Base-by-base conservation (phyloP, 2,797 vertebrate species). In the Crotalus adamanteus region DNA sequence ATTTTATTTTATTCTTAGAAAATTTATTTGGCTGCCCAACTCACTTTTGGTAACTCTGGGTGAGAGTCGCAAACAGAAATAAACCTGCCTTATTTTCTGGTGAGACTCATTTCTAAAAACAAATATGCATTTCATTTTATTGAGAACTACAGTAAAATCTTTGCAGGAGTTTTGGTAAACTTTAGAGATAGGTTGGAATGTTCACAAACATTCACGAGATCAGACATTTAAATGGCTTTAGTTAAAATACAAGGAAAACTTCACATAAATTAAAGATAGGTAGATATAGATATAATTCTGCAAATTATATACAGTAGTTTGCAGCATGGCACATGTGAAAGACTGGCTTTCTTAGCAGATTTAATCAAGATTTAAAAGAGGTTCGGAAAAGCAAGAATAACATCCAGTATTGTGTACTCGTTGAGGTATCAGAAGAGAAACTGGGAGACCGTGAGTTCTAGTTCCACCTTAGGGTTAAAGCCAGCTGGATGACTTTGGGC, bases 61-160 rank as follows among this genome's bases (percentile, higher is more conserved):
- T 69, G 13, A 1, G 14, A n/a, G n/a, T 69, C n/a, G 1, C 65
- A 7, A 69, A 73, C 65, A 73, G n/a, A 18, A 69, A 73, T 73
- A 73, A 73, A 6, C 65, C 47, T 12, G 47, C n/a, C 63, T 73
- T 92, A 26, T 85, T 95, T 31, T 88, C 53, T 26, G 83, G n/a
- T 65, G 91, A 91, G 65, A 56, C 85, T n/a, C n/a, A 69, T 51
- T 90, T 83, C 78, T 51, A 60, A 87, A 90, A 87, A 87, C 12
- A 47, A 91, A 87, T 28, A 53, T 37, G 11, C 12, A 22, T n/a
- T 4, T 51, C 56, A 78, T 87, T 92, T 87, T 87, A 57, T 78
- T 51, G 16, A 56, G 20, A 55, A 51, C 9, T 69, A 5, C 53
- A n/a, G 22, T 53, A 22, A 63, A 87, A 12, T 0, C n/a, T 11